Evolutionary conservation across 1,140 invertebrate genomes (phyloP), one percentile per base, ranked within the genome.

Genomic region (Tetranychus cinnabarinus): DNA sequence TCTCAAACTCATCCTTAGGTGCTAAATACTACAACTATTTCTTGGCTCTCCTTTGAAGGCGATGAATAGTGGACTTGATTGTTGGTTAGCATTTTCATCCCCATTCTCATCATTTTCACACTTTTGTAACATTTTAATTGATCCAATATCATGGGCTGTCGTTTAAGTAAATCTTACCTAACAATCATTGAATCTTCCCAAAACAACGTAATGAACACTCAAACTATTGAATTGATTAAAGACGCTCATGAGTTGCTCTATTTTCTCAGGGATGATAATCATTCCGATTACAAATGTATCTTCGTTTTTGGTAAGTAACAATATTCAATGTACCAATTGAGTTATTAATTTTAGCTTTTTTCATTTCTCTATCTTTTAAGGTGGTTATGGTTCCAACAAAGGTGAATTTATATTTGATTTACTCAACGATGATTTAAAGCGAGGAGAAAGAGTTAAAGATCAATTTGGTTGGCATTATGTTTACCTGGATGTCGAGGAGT

Each of bases 371-470:
- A 23, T 23, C 23, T 23, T 23, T 23, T 23, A 2, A 63, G 62
- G 62, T 56, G 62, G 63, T 48, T 50, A 54, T 12, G 63, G 63
- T 31, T 64, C 63, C 6, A 61, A 62, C 35, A 64, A 64, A 61
- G 63, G 63, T 15, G 60, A 64, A 54, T 64, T 64, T 39, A 64
- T 64, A 12, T 64, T 46, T 47, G 59, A 64, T 10, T 33, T 64
- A 15, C 13, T 64, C 3, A 42, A 35, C n/a, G 39, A 45, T 46
- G 15, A 36, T 33, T n/a, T 31, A 33, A 36, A 15, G 10, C 34
- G 55, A 36, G 39, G 39, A 6, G 39, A 42, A 6, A 42, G 10
- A 42, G 10, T 42, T 42, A 42, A 42, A 42, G 39, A 42, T 10
- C 39, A 42, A 42, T 10, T 42, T 42, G 39, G 39, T 42, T 42